Base-by-base conservation (phyloP, 2,113 vertebrate genomes). In the Colaptes auratus region DNA sequence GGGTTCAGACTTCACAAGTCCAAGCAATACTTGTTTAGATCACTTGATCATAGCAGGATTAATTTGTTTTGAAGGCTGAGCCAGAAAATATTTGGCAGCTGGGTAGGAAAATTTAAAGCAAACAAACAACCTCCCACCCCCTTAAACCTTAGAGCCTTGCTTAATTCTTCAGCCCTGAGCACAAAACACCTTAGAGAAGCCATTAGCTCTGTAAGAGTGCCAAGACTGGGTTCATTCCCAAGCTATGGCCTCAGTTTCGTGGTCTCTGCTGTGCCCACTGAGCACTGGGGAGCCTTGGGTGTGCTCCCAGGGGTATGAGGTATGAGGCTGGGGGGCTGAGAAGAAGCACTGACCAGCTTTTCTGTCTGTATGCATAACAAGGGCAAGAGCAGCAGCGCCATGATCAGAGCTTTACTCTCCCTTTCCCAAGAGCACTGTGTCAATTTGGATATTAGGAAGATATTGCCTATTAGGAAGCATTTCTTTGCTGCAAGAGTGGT, bases 11-110 rank as follows among this genome's bases (percentile, higher is more conserved):
- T 61, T 91, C 82, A 76, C 70, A 55, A 82, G 59, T 69, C 84
- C 74, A 67, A 13, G 8, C 19, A 33, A 48, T 81, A 46, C 86
- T 95, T 92, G 78, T 96, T 95, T 86, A 61, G 90, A 90, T 71
- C 52, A 39, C 31, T 48, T 89, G 93, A 87, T 76, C 7, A 2
- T 23, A 86, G 77, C 44, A 88, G 76, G 90, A 78, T 81, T 74
- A 73, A 93, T 83, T 83, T 88, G 66, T 81, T 94, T 90, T 66
- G 59, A 92, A 88, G 39, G 27, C 81, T 72, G 73, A 96, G 90
- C 82, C 86, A 91, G 83, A 77, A 83, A 48, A 59, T 35, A 31
- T 82, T 84, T 95, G 92, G 92, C 88, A 93, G 63, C 77, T 36
- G 83, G 42, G 35, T 69, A 86, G 81, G 77, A 92, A 94, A 86